A percentile compares a stretch with the other conserved stretches of the same genome.
These are phyloP conservation scores for Lerema accius DNA, from an alignment of 1,140 invertebrate species.

Conservation along the genomic window DNA sequence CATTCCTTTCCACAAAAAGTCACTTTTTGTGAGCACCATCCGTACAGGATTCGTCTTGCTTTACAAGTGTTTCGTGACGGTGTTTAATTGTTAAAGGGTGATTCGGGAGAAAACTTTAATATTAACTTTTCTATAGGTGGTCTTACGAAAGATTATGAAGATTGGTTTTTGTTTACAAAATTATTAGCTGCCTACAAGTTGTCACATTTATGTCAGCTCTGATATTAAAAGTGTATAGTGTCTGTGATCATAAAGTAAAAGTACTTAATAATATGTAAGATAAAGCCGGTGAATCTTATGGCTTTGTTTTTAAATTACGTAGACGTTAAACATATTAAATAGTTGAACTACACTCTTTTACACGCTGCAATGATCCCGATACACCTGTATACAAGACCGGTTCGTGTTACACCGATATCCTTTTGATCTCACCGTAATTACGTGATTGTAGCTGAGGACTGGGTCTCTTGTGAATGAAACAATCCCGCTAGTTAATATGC, in stretches of 20 bases:
- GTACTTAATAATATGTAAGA: too few species aligned
- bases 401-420: constrained; percentile 30
- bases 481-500: too few species aligned
- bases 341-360: too few species aligned
- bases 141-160: too few species aligned
- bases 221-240: too few species aligned
- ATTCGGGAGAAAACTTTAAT: constrained; percentile 10
- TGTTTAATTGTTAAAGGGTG: constrained; percentile 44
- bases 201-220: too few species aligned
- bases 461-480: not conserved
- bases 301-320: not conserved
- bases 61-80: constrained; percentile 59
- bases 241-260: too few species aligned
- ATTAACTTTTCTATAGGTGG: too few species aligned
- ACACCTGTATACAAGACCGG: constrained; percentile 40
- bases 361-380: not conserved
- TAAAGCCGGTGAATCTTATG: too few species aligned
- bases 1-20: constrained; percentile 52
- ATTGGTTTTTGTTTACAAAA: too few species aligned
- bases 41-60: constrained; percentile 69
- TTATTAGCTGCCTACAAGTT: too few species aligned
- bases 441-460: constrained; percentile 36
- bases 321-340: too few species aligned
- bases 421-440: constrained; percentile 44
- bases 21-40: constrained; percentile 45